Evolutionary conservation across 2,797 vertebrate genomes (phyloP).

Genomic region (Lagodon rhomboides): DNA sequence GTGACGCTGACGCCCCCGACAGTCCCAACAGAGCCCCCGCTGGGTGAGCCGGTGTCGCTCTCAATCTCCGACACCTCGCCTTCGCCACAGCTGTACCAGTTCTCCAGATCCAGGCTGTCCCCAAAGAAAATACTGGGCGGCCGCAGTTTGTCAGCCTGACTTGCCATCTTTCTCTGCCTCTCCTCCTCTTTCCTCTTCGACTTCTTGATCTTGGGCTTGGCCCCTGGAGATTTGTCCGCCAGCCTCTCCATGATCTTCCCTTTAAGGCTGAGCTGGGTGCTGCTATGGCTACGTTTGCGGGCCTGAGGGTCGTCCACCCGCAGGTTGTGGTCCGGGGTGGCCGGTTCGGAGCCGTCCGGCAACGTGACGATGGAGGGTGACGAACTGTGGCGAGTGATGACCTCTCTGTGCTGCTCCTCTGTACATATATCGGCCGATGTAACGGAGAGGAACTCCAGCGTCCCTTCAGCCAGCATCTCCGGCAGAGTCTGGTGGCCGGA

Average conservation of each 20-base stretch:
- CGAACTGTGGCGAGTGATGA: conserved; percentile 92
- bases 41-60: conserved; percentile 95
- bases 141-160: conserved; percentile 89
- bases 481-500: conserved; percentile 83
- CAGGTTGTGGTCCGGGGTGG: conserved; percentile 82
- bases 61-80: conserved; percentile 99
- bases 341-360: conserved; percentile 78
- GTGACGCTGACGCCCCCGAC: conserved; percentile 41
- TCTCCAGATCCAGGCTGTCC: conserved; percentile 97
- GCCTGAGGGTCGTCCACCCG: conserved; percentile 85
- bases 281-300: conserved; percentile 94
- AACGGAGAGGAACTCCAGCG: conserved; percentile 88
- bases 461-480: conserved; percentile 87
- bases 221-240: conserved; percentile 93
- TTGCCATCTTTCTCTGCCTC: conserved; percentile 88
- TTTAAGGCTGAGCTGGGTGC: conserved; percentile 96
- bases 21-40: conserved; percentile 71
- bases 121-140: conserved; percentile 96
- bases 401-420: conserved; percentile 80
- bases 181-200: conserved; percentile 91
- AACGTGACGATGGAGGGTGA: conserved; percentile 93
- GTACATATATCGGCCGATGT: conserved; percentile 64
- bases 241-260: conserved; percentile 93
- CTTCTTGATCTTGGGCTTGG: conserved; percentile 96
- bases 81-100: conserved; percentile 99